Evolutionary conservation across 2,888 invertebrate genomes (phyloP).

Genomic region (Orthosia gothica): DNA sequence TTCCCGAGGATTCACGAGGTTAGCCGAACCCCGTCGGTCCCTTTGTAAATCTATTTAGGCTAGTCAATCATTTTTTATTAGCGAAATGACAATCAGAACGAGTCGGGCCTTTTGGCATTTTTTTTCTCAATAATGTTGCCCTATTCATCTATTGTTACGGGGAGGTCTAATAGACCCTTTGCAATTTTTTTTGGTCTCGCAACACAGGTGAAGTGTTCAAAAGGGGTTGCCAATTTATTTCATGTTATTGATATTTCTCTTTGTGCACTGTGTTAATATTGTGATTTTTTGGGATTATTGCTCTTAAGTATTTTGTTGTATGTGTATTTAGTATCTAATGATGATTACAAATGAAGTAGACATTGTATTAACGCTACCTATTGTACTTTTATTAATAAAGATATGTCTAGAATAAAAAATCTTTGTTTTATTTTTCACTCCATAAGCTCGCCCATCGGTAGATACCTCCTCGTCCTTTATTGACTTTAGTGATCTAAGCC

Average conservation of each 20-base stretch:
- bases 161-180: slow-evolving; percentile 81
- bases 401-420: neutral
- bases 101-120: slow-evolving; percentile 79
- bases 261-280: slow-evolving; percentile 66
- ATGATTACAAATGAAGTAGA: neutral
- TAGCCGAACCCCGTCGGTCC: slow-evolving; percentile 59
- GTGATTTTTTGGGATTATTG: slow-evolving; percentile 48
- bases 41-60: slow-evolving; percentile 74
- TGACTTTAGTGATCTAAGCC: neutral
- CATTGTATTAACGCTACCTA: too few species aligned
- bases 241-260: slow-evolving; percentile 60
- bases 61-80: slow-evolving; percentile 82
- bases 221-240: slow-evolving; percentile 76
- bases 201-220: slow-evolving; percentile 80
- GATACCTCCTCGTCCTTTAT: too few species aligned
- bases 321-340: neutral
- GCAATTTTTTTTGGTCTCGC: slow-evolving; percentile 75
- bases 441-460: too few species aligned
- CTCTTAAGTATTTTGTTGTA: neutral
- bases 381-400: neutral
- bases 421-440: neutral
- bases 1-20: slow-evolving; percentile 52
- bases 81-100: slow-evolving; percentile 80
- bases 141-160: slow-evolving; percentile 83
- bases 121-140: slow-evolving; percentile 76